Percentiles rank a stretch among this genome's conserved stretches.
Evolutionary conservation across 2,797 vertebrate genomes (phyloP).

Genomic region (Paramormyrops hopkinsi): DNA sequence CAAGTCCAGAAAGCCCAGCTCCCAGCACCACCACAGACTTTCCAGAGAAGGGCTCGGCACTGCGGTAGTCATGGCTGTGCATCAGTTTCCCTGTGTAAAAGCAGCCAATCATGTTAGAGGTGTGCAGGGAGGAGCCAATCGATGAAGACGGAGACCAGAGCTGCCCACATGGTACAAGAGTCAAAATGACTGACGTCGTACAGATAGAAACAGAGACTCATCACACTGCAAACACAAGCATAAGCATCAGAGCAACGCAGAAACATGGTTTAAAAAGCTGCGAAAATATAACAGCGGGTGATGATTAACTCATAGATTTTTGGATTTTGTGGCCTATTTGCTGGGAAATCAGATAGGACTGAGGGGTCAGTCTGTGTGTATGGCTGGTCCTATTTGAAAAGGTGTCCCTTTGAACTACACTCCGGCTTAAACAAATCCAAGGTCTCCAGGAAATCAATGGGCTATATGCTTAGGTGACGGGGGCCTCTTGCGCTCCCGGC

Average conservation of each 20-base stretch:
- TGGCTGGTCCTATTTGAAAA: neutral
- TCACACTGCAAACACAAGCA: neutral
- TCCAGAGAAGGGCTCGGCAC: conserved; percentile 48
- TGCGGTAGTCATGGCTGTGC: conserved; percentile 57
- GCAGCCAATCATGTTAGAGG: neutral
- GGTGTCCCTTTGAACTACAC: neutral
- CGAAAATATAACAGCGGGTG: neutral
- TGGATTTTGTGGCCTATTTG: neutral
- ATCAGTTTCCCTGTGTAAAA: conserved; percentile 45
- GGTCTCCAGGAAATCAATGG: neutral
- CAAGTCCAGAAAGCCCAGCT: conserved; percentile 52
- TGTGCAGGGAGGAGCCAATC: neutral
- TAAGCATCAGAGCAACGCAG: neutral
- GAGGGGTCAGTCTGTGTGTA: too few relatives aligned
- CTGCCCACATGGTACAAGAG: neutral
- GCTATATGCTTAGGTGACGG: neutral
- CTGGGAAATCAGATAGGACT: neutral
- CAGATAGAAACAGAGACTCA: neutral
- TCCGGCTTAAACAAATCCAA: neutral
- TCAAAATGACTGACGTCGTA: neutral
- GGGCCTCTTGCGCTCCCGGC: neutral
- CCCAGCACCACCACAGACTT: conserved; percentile 53
- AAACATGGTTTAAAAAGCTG: neutral
- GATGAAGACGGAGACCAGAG: neutral
- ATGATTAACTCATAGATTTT: conserved; percentile 1